Base-by-base conservation (phyloP, 1,140 invertebrate species). In the Pogonus chalceus region DNA sequence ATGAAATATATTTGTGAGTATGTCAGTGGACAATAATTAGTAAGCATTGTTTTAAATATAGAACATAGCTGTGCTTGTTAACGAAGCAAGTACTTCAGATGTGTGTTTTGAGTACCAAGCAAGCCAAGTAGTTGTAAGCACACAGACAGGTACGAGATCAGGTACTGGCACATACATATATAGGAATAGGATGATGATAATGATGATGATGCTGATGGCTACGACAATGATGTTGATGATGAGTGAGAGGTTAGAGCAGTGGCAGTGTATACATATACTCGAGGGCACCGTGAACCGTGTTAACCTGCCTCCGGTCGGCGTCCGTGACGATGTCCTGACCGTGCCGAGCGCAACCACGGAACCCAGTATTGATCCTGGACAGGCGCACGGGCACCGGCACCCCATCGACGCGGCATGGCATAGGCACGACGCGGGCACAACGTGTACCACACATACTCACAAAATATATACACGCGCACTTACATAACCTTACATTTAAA, bases 281-380 rank as follows among this genome's bases (percentile, higher is more conserved):
- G 26, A 14, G 26, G 14, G 18, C 37, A 43, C 9, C 37, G 37
- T 43, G 37, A 18, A 43, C 37, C 37, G 18, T 18, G 37, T 43
- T 43, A 43, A 43, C 37, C 37, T 43, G 37, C 7, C 37, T n/a
- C n/a, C n/a, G n/a, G n/a, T 16, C 37, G 37, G 37, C 18, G 37
- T 43, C 37, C 37, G 37, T 43, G 37, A 16, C 18, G 37, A 43
- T 43, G 37, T 18, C 18, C 37, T 9, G 7, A 43, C 37, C 37
- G 37, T 10, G 37, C 37, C 37, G 37, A 43, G 37, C 37, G 18
- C 37, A 43, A 43, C 37, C 37, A 43, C 37, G 37, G 37, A 43
- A 16, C n/a, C n/a, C 37, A 16, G 37, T 43, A 43, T 43, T 43
- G 37, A 43, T 43, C 37, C 37, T 43, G 18, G 37, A 18, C 37